Conservation (phyloP, 2,113 vertebrate genomes). For the Urocitellus parryii region DNA sequence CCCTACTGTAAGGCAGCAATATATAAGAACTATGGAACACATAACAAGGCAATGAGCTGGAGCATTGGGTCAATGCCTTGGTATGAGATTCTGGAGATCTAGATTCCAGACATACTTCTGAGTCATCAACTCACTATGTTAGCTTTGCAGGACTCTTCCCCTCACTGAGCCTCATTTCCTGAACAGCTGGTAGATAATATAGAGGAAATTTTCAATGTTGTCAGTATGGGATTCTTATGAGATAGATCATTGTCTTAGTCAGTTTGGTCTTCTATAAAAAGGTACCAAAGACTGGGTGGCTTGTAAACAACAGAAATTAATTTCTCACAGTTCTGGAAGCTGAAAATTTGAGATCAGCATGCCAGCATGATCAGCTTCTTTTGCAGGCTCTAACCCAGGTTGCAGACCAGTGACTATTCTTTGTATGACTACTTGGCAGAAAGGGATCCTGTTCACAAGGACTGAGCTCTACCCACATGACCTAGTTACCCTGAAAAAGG, state of each 20-base stretch:
- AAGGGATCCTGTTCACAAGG: background rate
- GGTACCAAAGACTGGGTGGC: background rate
- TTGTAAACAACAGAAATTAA: background rate
- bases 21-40: background rate
- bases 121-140: background rate
- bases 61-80: background rate
- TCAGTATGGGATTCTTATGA: background rate
- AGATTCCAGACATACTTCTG: background rate
- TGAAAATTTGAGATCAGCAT: background rate
- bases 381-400: background rate
- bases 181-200: slow-evolving; percentile 22
- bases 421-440: background rate
- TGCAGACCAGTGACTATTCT: background rate
- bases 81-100: background rate
- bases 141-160: background rate
- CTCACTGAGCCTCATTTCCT: slow-evolving; percentile 8
- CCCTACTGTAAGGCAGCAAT: background rate
- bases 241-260: background rate
- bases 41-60: background rate
- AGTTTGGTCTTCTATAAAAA: background rate
- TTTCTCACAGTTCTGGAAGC: background rate
- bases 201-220: slow-evolving; percentile 27
- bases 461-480: background rate
- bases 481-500: background rate
- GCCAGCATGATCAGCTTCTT: background rate